phyloP scores from a whole-genome alignment of 1,140 invertebrate species.

The Brachionus plicatilis region DNA sequence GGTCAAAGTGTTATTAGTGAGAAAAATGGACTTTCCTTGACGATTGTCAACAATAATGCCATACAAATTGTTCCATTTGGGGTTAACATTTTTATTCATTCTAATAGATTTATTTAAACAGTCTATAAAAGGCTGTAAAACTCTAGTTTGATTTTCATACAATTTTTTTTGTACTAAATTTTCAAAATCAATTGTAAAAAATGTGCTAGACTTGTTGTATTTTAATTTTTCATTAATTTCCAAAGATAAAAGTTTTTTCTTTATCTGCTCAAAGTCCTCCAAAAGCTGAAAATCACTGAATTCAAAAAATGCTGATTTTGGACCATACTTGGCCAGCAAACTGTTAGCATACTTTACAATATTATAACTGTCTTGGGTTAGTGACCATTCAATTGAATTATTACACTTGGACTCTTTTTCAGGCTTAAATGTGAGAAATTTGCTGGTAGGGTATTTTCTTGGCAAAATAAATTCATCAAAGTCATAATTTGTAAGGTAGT shows the following conservation, averaged over 20 bases:
- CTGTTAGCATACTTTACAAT: not conserved
- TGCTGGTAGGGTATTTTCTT: not conserved
- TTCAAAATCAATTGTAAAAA: not conserved
- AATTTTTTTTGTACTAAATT: not conserved
- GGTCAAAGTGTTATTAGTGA: not conserved
- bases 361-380: not conserved
- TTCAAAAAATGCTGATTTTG: not conserved
- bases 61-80: slow-evolving; percentile 7
- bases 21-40: not conserved
- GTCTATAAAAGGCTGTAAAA: no score
- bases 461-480: not conserved
- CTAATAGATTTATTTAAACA: not conserved
- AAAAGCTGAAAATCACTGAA: not conserved
- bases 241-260: no score
- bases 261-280: not conserved
- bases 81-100: not conserved
- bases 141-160: not conserved
- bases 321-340: not conserved
- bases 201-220: not conserved
- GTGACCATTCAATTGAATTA: not conserved
- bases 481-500: not conserved
- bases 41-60: not conserved
- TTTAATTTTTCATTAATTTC: not conserved
- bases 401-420: not conserved
- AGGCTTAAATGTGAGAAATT: not conserved